Evolutionary conservation across 1,140 invertebrate species (phyloP).

Genomic region (Solenopsis invicta): DNA sequence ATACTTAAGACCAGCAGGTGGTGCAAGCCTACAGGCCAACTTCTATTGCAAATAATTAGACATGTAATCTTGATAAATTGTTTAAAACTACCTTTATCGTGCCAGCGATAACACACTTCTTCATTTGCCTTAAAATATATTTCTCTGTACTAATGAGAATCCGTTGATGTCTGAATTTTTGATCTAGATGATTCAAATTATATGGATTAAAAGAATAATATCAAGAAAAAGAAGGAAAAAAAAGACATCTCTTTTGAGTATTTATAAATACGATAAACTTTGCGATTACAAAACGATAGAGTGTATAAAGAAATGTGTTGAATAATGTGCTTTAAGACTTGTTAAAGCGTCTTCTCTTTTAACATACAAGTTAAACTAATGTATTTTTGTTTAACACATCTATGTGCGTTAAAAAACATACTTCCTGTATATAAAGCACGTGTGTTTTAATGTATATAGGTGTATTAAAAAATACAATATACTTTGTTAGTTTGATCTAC

Average conservation of each 20-base stretch:
- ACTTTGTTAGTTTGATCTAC: no score
- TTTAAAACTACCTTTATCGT: neutral
- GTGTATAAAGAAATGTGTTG: no score
- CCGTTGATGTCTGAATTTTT: neutral
- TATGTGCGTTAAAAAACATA: no score
- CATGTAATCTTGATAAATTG: slow-evolving; percentile 10
- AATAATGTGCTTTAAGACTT: no score
- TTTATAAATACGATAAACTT: neutral
- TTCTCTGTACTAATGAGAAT: neutral
- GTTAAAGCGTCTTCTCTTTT: no score
- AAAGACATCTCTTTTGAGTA: no score
- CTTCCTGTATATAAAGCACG: no score
- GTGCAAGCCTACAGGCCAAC: slow-evolving; percentile 61
- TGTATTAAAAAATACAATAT: no score
- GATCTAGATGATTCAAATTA: neutral
- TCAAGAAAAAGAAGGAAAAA: neutral
- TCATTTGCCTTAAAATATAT: neutral
- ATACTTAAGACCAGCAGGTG: slow-evolving; percentile 78
- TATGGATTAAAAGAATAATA: neutral
- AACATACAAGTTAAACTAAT: no score
- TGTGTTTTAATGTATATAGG: no score
- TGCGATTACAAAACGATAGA: neutral
- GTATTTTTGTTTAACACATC: no score
- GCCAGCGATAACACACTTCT: neutral
- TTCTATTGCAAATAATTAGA: slow-evolving; percentile 10